phyloP scores from a whole-genome alignment of 2,797 vertebrate species.

The Artibeus lituratus region DNA sequence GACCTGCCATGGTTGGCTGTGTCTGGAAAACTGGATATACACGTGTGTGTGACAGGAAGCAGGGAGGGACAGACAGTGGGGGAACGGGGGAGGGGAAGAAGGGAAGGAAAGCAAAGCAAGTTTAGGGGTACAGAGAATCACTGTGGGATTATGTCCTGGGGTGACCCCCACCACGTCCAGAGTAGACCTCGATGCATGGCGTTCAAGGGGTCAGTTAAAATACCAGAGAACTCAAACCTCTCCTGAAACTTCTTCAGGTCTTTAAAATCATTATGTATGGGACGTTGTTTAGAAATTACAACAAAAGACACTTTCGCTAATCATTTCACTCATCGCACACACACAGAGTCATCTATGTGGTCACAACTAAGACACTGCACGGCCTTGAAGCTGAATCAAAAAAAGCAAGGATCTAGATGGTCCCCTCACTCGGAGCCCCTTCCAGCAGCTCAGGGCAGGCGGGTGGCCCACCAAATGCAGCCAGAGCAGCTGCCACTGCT shows the following conservation, averaged over 20 bases:
- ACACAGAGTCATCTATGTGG: fast-evolving
- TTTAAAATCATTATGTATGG: background rate
- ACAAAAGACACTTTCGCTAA: background rate
- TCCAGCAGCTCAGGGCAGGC: fast-evolving
- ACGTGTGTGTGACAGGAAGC: background rate
- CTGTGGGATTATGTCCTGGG: no score
- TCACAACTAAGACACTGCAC: fast-evolving
- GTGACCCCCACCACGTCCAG: background rate
- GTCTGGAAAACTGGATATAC: background rate
- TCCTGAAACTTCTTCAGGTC: fast-evolving
- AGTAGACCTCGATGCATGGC: background rate
- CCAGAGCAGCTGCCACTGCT: background rate
- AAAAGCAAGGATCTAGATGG: background rate
- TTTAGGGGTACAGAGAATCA: no score
- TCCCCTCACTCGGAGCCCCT: fast-evolving
- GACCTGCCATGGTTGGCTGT: background rate
- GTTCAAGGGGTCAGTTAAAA: no score
- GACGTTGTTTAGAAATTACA: background rate
- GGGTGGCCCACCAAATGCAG: fast-evolving
- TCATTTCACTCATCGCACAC: no score
- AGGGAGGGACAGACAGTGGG: background rate
- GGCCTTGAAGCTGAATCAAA: fast-evolving
- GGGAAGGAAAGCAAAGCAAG: fast-evolving
- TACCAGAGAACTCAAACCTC: background rate
- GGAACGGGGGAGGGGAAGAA: background rate